Conservation (phyloP, 2,888 invertebrate genomes). For the Melipona bicolor region DNA sequence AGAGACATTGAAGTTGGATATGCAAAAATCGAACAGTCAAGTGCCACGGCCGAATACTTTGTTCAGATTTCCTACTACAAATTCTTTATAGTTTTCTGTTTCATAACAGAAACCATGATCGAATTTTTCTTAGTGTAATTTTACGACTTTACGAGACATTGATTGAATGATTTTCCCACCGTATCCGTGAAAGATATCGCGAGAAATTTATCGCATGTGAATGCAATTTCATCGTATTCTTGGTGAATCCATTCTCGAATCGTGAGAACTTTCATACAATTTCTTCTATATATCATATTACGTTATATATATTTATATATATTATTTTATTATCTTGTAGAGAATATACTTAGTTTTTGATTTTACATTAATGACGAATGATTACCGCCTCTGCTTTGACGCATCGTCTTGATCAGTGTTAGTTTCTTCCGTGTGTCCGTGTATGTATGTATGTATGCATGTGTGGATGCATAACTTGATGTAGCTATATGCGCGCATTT, state of each 20-base stretch:
- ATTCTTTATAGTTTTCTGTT: constrained; percentile 25
- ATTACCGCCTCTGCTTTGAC: constrained; percentile 55
- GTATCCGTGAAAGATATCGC: constrained; percentile 21
- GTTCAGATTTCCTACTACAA: constrained; percentile 11
- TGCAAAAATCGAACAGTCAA: constrained; percentile 58
- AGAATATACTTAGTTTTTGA: constrained; percentile 5
- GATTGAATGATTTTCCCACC: constrained; percentile 38
- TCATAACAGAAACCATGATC: constrained; percentile 51
- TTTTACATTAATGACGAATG: constrained; percentile 34
- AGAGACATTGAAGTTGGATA: constrained; percentile 38
- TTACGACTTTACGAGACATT: not conserved
- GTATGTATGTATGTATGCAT: not conserved
- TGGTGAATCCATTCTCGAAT: constrained; percentile 42
- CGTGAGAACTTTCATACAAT: not conserved
- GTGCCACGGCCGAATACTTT: constrained; percentile 45
- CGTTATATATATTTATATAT: not conserved
- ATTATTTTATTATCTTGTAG: not conserved
- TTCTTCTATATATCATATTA: not conserved
- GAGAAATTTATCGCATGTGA: constrained; percentile 17
- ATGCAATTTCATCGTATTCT: constrained; percentile 1
- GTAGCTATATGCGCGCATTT: constrained; percentile 42
- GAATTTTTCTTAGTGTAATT: constrained; percentile 2
- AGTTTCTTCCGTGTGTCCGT: not conserved
- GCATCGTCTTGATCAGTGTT: constrained; percentile 53
- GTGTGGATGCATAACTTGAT: constrained; percentile 30